Percentiles rank a stretch among this genome's conserved stretches.
Conservation (phyloP, 2,113 vertebrate species). For the Dolichotis patagonum region DNA sequence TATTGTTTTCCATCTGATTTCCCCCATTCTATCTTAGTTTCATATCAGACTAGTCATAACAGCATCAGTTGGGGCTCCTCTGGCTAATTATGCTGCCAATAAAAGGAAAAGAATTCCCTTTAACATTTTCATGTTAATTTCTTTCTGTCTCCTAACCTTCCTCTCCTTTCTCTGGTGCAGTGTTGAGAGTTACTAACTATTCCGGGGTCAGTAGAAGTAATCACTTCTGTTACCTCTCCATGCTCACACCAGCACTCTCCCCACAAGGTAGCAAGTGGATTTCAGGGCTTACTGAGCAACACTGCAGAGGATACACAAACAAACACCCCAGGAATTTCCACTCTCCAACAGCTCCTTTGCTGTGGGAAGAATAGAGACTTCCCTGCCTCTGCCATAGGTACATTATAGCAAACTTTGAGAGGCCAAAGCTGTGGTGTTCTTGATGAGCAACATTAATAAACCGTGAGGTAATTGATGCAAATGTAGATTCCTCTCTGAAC, state of each 20-base stretch:
- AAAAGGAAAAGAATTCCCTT: slow-evolving; percentile 43
- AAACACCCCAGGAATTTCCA: neutral
- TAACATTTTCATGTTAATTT: slow-evolving; percentile 68
- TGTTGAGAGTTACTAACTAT: slow-evolving; percentile 39
- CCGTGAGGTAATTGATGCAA: neutral
- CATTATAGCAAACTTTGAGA: neutral
- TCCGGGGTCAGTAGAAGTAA: slow-evolving; percentile 22
- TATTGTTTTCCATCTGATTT: slow-evolving; percentile 68
- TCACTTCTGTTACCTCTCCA: neutral
- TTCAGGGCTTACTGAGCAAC: neutral
- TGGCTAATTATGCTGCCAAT: slow-evolving; percentile 69
- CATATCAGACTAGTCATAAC: slow-evolving; percentile 62
- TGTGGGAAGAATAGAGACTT: neutral
- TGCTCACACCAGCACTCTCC: rapidly evolving
- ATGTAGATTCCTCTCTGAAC: neutral
- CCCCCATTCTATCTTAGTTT: slow-evolving; percentile 10
- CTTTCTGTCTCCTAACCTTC: slow-evolving; percentile 4
- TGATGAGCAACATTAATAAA: neutral
- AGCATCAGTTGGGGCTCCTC: slow-evolving; percentile 65
- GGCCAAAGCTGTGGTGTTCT: neutral
- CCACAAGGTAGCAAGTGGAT: neutral
- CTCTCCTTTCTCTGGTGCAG: neutral
- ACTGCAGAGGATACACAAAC: neutral
- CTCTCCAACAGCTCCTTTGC: neutral
- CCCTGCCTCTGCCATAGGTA: neutral